A percentile compares a stretch with the other conserved stretches of the same genome.
Evolutionary conservation across 2,113 vertebrate species (phyloP).

Genomic region (Apus apus): DNA sequence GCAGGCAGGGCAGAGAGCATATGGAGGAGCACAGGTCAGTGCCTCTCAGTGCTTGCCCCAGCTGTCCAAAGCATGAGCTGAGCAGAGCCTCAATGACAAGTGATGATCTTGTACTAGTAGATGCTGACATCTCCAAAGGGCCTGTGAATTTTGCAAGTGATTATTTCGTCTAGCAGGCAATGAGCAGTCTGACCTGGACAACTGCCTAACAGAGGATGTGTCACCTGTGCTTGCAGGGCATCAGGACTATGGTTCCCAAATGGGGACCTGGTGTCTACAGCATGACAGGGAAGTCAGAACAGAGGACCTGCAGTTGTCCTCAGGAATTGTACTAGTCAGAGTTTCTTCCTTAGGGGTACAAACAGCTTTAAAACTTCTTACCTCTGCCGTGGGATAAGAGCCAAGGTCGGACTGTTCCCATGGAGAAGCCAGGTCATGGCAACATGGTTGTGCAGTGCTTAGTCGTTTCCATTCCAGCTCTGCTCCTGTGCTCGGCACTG

Average conservation of each 20-base stretch:
- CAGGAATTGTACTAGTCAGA: background rate
- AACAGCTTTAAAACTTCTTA: background rate
- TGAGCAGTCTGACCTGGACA: background rate
- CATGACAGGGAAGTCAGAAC: background rate
- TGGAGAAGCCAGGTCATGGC: background rate
- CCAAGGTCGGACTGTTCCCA: background rate
- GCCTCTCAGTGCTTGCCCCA: background rate
- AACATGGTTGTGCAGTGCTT: background rate
- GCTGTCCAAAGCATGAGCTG: background rate
- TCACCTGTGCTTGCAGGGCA: background rate
- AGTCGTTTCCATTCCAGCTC: background rate
- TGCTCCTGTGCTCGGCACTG: background rate
- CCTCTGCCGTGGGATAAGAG: background rate
- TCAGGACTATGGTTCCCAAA: background rate
- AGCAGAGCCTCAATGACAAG: background rate
- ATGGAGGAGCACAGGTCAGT: background rate
- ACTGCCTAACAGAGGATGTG: background rate
- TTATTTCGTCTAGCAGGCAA: background rate
- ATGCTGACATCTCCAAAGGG: background rate
- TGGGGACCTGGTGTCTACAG: background rate
- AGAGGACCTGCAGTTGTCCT: background rate
- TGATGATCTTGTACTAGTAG: background rate
- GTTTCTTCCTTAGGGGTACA: background rate
- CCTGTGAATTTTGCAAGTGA: background rate
- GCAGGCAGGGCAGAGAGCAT: background rate